Percentiles rank a stretch among this genome's conserved stretches.
Evolutionary conservation across 1,140 invertebrate species (phyloP).

Genomic region (Heterodera schachtii): DNA sequence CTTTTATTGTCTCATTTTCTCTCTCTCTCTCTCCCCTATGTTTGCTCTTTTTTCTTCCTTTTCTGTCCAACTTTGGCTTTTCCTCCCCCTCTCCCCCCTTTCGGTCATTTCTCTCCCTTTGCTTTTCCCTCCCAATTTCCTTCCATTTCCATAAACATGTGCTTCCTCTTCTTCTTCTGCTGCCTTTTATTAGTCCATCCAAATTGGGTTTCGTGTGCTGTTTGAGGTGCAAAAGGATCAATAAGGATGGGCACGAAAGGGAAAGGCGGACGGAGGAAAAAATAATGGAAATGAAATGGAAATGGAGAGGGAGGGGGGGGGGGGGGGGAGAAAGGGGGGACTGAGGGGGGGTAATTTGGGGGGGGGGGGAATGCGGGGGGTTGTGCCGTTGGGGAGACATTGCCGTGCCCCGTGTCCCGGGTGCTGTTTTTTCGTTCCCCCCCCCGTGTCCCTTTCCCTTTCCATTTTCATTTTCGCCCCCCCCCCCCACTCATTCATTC

Average conservation of each 20-base stretch:
- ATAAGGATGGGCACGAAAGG: constrained; percentile 10
- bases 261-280: neutral
- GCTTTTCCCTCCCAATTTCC: neutral
- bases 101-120: neutral
- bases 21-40: too few relatives aligned
- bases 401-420: too few relatives aligned
- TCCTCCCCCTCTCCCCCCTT: neutral
- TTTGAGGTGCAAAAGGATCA: constrained; percentile 26
- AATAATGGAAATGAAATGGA: neutral
- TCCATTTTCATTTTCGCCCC: neutral
- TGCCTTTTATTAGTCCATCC: neutral
- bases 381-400: too few relatives aligned
- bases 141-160: neutral
- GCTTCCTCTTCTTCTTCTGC: neutral
- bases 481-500: neutral
- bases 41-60: neutral
- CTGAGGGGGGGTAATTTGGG: too few relatives aligned
- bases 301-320: neutral
- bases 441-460: neutral
- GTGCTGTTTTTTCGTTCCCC: too few relatives aligned
- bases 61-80: neutral
- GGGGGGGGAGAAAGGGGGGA: too few relatives aligned
- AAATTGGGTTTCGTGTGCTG: neutral
- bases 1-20: too few relatives aligned
- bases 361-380: too few relatives aligned